Base-by-base conservation (phyloP, 2,888 invertebrate species). In the Agrochola litura region DNA sequence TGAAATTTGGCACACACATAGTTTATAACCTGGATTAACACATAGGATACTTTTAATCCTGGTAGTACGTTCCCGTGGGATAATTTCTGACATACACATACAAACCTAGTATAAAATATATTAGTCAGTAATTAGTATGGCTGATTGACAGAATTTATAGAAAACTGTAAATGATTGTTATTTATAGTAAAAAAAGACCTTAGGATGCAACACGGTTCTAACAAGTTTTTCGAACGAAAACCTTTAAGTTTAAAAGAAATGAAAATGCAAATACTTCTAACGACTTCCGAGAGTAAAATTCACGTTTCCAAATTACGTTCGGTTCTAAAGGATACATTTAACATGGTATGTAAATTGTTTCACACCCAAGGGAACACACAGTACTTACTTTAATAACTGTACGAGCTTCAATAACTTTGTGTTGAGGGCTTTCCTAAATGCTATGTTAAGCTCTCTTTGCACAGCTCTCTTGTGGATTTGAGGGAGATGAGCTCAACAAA, bases 321-420 rank as follows among this genome's bases (percentile, higher is more conserved):
- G 25, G 37, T 37, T 43, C 1, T 30, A 60, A 52, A 72, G 8
- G 30, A 58, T 46, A 41, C 41, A 49, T 79, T 69, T 58, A 70
- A 49, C 30, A 68, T 56, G n/a, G 25, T 49, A 68, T 74, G 66
- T 74, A 76, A 87, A 85, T 82, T 82, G 76, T 87, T 84, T 71
- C 14, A 61, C 2, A 60, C 64, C 56, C 73, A 25, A 6, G 66
- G 52, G 79, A 76, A 30, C 43, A 52, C 22, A 71, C 52, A 52
- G 64, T 54, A 37, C n/a, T 30, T 37, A 60, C 60, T 58, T 46
- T 65, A 74, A 70, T 81, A 68, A 77, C 52, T 72, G 43, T 37
- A 71, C 12, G 16, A 80, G 54, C 37, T 49, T 37, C 54, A 64
- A 68, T 71, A 74, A 74, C 16, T 82, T 83, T n/a, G 19, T 56